Evolutionary conservation across 2,113 vertebrate genomes (phyloP).

Genomic region (Etheostoma cragini): DNA sequence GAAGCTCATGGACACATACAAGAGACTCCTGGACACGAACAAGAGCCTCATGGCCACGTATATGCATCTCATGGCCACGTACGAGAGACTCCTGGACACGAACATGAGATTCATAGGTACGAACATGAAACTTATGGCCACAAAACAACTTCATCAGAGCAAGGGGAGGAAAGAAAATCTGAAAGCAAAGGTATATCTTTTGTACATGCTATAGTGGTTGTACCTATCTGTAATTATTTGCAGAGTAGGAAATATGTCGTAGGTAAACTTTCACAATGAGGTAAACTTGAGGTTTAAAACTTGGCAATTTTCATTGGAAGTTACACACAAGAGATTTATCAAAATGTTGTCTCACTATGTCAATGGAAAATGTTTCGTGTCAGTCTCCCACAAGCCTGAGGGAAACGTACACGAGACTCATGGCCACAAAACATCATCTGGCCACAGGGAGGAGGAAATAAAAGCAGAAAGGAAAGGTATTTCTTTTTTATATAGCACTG

Average conservation of each 20-base stretch:
- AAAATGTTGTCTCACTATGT: neutral
- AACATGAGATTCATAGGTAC: neutral
- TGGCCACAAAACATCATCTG: neutral
- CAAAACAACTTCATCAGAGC: neutral
- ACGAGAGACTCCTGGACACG: neutral
- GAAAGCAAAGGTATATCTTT: neutral
- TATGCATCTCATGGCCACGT: neutral
- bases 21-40: neutral
- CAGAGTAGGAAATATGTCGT: neutral
- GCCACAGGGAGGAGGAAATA: neutral
- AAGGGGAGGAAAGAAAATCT: neutral
- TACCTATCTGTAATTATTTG: too few species aligned
- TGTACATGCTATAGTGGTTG: neutral
- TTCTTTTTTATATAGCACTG: neutral
- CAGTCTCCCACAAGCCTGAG: slow-evolving; percentile 38
- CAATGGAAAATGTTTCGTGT: neutral
- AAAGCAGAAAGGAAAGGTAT: neutral
- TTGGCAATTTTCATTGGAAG: neutral
- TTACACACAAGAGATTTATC: neutral
- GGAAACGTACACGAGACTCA: slow-evolving; percentile 26
- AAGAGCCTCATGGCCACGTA: neutral
- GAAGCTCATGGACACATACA: neutral
- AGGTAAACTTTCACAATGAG: neutral
- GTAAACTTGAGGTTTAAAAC: neutral
- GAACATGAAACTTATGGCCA: slow-evolving; percentile 22